Base-by-base conservation (phyloP, 2,797 vertebrate species). In the Anguilla anguilla region DNA sequence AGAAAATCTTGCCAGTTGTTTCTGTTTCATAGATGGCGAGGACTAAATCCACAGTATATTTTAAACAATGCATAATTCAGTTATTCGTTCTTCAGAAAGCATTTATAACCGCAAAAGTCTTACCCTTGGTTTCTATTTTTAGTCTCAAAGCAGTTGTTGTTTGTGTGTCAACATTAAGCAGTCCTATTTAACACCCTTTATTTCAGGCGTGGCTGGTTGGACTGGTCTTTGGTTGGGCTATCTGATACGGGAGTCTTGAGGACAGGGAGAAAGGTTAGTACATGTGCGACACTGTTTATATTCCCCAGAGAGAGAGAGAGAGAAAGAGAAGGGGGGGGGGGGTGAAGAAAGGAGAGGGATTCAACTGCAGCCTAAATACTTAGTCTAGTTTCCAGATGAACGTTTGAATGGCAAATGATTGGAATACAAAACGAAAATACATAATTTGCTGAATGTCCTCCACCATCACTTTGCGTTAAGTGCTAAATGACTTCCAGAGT, bases 171-270 rank as follows among this genome's bases (percentile, higher is more conserved):
- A 39, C 22, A 79, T 43, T 46, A 6, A 43, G 35, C 74, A 79
- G 74, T 79, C 17, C 13, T 79, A 2, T 19, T 79, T 11, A 79
- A 9, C 39, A 79, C 43, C 19, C 31, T 81, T 22, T 7, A 81
- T 49, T 81, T 81, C 77, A 81, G 77, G 77, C 77, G 49, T n/a
- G 22, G 77, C 77, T 49, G 77, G 77, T 81, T 81, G 43, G 77
- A 51, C 77, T 51, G 43, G 77, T 81, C 6, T 81, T 81, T 46
- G 22, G 46, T 17, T 25, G 77, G 77, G 46, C 35, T 4, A 77
- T 77, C 74, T 43, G 74, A 77, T 77, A 77, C n/a, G 15, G 7
- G 39, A 81, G 17, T 81, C 77, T 4, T 25, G 39, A 0, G 6
- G 39, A 81, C 43, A 9, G 43, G 43, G 77, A 81, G 43, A 49